A percentile compares a stretch with the other conserved stretches of the same genome.
Conservation (phyloP, 2,113 vertebrate species). For the Sebastes fasciatus region DNA sequence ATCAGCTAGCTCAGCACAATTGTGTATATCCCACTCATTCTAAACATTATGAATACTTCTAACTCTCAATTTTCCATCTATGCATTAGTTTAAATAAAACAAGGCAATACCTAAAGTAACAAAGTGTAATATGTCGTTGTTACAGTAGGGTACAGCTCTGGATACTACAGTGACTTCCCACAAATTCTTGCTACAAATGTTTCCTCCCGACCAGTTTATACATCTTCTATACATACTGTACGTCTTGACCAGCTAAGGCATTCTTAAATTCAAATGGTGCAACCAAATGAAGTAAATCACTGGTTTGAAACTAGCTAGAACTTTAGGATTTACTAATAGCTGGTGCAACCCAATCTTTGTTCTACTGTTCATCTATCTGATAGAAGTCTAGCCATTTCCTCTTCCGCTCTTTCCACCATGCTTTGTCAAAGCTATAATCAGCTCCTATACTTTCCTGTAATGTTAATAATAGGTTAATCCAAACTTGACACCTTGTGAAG, state of each 20-base stretch:
- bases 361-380: neutral
- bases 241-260: neutral
- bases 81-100: too few relatives aligned
- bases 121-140: too few relatives aligned
- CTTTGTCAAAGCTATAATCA: neutral
- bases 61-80: too few relatives aligned
- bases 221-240: neutral
- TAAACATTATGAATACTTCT: too few relatives aligned
- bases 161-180: neutral
- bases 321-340: neutral
- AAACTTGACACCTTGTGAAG: conserved; percentile 6
- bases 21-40: too few relatives aligned
- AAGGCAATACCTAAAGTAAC: too few relatives aligned
- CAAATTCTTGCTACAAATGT: neutral
- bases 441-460: neutral
- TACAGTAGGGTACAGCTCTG: too few relatives aligned
- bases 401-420: neutral
- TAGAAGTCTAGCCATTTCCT: neutral
- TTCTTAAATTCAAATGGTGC: neutral
- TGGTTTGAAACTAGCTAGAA: neutral
- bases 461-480: conserved; percentile 25
- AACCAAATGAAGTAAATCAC: neutral
- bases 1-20: too few relatives aligned
- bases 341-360: neutral
- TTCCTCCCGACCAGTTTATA: neutral